phyloP scores from a whole-genome alignment of 2,113 vertebrate genomes.

The Lagenorhynchus albirostris region DNA sequence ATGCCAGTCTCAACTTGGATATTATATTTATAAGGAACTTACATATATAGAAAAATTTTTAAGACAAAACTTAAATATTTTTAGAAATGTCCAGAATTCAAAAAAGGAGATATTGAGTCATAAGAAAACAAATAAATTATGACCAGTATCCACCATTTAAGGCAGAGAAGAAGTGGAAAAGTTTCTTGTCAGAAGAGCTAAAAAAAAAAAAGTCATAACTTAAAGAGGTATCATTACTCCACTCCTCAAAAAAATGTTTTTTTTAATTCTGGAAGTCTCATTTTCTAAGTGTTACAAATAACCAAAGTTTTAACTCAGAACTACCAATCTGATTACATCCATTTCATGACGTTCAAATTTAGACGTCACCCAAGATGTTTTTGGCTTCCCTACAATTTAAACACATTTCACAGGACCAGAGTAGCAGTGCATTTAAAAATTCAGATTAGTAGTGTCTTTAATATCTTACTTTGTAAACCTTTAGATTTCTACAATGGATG shows the following conservation, averaged over 20 bases:
- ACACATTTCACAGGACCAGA: not conserved
- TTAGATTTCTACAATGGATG: not conserved
- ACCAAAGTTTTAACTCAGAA: not conserved
- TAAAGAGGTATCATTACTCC: not conserved
- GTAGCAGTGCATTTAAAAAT: not conserved
- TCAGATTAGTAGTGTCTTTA: not conserved
- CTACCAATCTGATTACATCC: not conserved
- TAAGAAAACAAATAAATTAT: not conserved
- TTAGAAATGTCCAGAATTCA: not conserved
- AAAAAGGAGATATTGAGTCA: not conserved
- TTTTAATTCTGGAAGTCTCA: not conserved
- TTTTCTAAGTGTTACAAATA: slow-evolving; percentile 2
- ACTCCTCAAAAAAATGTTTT: not conserved
- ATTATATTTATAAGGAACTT: not conserved
- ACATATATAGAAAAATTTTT: not conserved
- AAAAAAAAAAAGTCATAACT: not conserved
- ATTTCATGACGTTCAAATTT: not conserved
- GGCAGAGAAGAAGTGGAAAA: not conserved
- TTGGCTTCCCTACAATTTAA: not conserved
- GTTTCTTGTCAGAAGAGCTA: not conserved
- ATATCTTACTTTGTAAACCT: not conserved
- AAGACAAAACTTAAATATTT: slow-evolving; percentile 21
- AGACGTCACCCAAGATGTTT: not conserved
- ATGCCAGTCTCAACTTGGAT: not conserved
- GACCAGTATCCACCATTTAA: not conserved